A percentile compares a stretch with the other conserved stretches of the same genome.
Evolutionary conservation across 2,888 invertebrate genomes (phyloP).

Genomic region (Drosophila hawaiiensis): DNA sequence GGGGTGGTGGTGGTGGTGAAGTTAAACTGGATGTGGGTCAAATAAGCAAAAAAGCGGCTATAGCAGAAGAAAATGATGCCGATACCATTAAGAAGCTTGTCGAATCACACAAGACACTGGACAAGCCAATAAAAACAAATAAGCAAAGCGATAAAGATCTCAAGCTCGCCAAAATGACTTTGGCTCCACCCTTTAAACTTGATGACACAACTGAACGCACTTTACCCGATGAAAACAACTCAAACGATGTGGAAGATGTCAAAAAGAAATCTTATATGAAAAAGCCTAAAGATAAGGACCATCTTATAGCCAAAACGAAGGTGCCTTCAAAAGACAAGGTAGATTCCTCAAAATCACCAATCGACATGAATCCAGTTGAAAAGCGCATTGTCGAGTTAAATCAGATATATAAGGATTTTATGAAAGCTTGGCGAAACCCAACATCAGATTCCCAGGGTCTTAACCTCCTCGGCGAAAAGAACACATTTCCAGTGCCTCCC

Average conservation of each 20-base stretch:
- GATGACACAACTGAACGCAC: not conserved
- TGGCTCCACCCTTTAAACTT: not conserved
- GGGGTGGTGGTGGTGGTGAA: conserved; percentile 3
- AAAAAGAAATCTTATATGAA: conserved; percentile 4
- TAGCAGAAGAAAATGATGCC: conserved; percentile 20
- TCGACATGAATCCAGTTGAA: conserved; percentile 7
- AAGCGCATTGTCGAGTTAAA: conserved; percentile 32
- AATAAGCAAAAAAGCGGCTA: conserved; percentile 4
- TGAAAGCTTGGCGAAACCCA: conserved; percentile 31
- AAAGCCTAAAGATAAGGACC: conserved; percentile 11
- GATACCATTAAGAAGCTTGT: conserved; percentile 6
- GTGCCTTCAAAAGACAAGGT: not conserved
- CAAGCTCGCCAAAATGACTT: not conserved
- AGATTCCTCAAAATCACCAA: not conserved
- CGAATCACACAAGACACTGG: not conserved
- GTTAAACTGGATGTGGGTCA: conserved; percentile 8
- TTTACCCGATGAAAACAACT: not conserved
- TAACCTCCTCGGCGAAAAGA: conserved; percentile 4
- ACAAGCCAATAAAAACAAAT: not conserved
- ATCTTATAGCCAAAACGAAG: conserved; percentile 24
- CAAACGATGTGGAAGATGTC: not conserved
- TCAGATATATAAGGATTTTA: conserved; percentile 37
- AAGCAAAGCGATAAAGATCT: not conserved
- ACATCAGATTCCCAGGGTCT: not conserved
- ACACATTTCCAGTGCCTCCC: not conserved